phyloP scores from a whole-genome alignment of 2,113 vertebrate genomes.

The Platycercus adscitus region DNA sequence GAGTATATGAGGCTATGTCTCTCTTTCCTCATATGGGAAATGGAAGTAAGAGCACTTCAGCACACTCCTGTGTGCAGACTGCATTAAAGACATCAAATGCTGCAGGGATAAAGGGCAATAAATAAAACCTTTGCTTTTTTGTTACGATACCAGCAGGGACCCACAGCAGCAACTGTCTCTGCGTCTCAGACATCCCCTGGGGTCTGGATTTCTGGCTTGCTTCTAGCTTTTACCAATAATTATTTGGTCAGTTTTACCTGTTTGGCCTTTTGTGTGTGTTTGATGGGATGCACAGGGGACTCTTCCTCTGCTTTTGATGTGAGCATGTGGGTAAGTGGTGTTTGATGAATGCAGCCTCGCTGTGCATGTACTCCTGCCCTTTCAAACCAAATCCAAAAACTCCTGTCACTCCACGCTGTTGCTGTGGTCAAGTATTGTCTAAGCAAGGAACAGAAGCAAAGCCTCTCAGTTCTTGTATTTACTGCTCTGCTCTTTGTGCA shows the following conservation, averaged over 20 bases:
- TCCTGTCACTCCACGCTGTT: not conserved
- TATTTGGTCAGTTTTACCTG: not conserved
- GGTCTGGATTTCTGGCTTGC: not conserved
- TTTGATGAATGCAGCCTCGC: not conserved
- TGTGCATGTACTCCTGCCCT: not conserved
- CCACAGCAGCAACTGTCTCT: not conserved
- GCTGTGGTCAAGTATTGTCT: not conserved
- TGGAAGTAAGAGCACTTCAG: conserved; percentile 8
- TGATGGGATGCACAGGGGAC: not conserved
- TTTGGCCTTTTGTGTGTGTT: conserved; percentile 1
- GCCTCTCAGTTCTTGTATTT: conserved; percentile 27
- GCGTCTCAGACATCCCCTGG: not conserved
- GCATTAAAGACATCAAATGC: conserved; percentile 10
- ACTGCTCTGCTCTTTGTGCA: conserved; percentile 1
- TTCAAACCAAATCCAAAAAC: not conserved
- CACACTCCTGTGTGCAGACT: not conserved
- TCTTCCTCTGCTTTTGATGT: not conserved
- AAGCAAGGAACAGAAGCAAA: conserved; percentile 15
- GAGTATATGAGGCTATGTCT: not conserved
- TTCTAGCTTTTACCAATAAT: not conserved
- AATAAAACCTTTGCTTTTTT: conserved; percentile 24
- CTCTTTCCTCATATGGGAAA: not conserved
- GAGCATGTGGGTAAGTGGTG: not conserved
- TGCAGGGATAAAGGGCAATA: not conserved
- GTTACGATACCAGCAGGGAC: not conserved